Percentiles rank a stretch among this genome's conserved stretches.
These are phyloP conservation scores for Dryobotodes eremita DNA, from an alignment of 2,888 invertebrate species.

Conservation along the genomic window DNA sequence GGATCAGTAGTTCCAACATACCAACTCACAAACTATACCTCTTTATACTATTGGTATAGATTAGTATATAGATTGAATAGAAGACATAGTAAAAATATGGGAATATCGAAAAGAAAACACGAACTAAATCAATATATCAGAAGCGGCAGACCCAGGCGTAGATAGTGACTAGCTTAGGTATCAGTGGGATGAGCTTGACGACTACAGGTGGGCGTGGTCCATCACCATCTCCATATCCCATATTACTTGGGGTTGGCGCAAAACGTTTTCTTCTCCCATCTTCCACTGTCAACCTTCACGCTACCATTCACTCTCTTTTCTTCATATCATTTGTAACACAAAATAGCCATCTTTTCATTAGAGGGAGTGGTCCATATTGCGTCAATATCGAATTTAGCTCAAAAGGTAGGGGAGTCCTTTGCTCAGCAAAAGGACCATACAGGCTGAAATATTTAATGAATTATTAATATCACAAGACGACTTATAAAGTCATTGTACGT, in stretches of 20 bases:
- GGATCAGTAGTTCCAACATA: too few species aligned
- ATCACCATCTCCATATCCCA: not conserved
- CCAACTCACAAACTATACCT: too few species aligned
- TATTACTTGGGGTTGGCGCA: not conserved
- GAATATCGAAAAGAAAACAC: not conserved
- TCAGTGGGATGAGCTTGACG: not conserved
- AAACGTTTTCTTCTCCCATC: not conserved
- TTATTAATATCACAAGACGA: not conserved
- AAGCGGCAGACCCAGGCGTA: not conserved
- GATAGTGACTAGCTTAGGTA: not conserved
- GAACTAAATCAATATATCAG: not conserved
- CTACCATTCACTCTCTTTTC: not conserved
- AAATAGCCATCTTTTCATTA: not conserved
- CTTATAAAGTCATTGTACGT: not conserved
- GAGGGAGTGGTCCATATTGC: too few species aligned
- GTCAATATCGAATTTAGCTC: not conserved
- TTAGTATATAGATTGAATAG: not conserved
- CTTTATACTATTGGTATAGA: not conserved
- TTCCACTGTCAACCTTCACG: not conserved
- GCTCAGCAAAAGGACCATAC: not conserved
- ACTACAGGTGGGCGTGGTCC: not conserved
- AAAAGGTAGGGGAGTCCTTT: not conserved
- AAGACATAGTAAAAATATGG: not conserved
- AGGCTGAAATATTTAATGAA: not conserved
- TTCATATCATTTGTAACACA: not conserved